phyloP scores from a whole-genome alignment of 2,797 vertebrate species.

The Epinephelus malabaricus region DNA sequence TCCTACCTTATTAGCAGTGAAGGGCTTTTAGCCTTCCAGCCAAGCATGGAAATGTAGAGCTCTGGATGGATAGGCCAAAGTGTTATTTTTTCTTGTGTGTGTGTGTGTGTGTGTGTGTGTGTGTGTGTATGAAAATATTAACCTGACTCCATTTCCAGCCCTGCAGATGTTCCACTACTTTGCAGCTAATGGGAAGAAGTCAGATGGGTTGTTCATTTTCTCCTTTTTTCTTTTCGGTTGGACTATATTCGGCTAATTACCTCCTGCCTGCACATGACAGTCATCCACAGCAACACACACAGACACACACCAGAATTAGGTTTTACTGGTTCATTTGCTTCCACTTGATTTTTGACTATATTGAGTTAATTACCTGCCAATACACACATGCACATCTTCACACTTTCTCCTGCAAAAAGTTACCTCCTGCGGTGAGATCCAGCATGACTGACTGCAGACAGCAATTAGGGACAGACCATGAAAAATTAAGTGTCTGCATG shows the following conservation, averaged over 20 bases:
- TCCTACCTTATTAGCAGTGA: conserved; percentile 3
- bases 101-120: neutral
- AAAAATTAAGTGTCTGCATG: conserved; percentile 65
- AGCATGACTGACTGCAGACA: conserved; percentile 65
- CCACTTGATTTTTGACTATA: conserved; percentile 38
- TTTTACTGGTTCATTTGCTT: conserved; percentile 39
- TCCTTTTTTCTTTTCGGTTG: neutral
- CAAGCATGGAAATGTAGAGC: neutral
- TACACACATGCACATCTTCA: neutral
- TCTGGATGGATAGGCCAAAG: neutral
- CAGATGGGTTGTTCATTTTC: conserved; percentile 11
- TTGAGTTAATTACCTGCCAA: conserved; percentile 48
- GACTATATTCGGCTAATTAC: conserved; percentile 23
- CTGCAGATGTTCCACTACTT: conserved; percentile 30
- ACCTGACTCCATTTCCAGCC: conserved; percentile 12
- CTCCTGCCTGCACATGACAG: conserved; percentile 8
- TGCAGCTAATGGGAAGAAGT: conserved; percentile 31
- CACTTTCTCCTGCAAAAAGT: neutral
- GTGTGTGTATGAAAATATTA: conserved; percentile 11
- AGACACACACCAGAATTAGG: conserved; percentile 1
- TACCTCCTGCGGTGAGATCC: conserved; percentile 49
- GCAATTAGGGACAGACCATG: conserved; percentile 70
- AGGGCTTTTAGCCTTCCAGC: neutral
- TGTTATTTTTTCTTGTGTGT: neutral
- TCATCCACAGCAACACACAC: conserved; percentile 11